Conservation (phyloP, 2,888 invertebrate species). For the Zelleria hepariella region DNA sequence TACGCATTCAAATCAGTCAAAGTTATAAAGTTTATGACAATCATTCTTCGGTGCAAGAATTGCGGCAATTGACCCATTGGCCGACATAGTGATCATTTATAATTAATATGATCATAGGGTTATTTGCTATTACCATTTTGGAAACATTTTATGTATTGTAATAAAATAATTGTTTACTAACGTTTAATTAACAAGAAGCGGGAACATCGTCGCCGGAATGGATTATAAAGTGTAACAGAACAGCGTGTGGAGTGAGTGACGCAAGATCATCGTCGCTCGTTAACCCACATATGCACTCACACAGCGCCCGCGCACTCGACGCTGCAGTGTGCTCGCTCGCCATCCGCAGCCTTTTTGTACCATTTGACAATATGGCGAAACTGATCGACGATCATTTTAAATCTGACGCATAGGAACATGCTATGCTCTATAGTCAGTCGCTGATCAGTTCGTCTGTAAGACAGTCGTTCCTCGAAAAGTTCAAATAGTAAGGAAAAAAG, state of each 20-base stretch:
- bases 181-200: neutral
- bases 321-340: neutral
- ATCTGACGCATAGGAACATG: neutral
- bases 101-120: no score
- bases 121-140: no score
- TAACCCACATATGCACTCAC: constrained; percentile 7
- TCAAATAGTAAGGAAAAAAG: neutral
- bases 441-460: neutral
- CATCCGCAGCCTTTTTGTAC: constrained; percentile 1
- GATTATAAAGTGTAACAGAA: constrained; percentile 4
- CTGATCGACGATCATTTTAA: neutral
- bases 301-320: neutral
- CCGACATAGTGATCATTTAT: no score
- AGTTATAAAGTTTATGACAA: no score
- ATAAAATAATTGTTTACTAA: neutral
- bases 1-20: no score
- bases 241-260: neutral
- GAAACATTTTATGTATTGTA: neutral
- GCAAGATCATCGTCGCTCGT: constrained; percentile 10
- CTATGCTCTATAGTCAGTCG: neutral
- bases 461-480: neutral
- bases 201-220: neutral
- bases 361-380: constrained; percentile 1
- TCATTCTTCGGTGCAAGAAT: no score
- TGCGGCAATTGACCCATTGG: no score